These are phyloP conservation scores for Globodera rostochiensis DNA, from an alignment of 1,140 invertebrate species.

Conservation along the genomic window DNA sequence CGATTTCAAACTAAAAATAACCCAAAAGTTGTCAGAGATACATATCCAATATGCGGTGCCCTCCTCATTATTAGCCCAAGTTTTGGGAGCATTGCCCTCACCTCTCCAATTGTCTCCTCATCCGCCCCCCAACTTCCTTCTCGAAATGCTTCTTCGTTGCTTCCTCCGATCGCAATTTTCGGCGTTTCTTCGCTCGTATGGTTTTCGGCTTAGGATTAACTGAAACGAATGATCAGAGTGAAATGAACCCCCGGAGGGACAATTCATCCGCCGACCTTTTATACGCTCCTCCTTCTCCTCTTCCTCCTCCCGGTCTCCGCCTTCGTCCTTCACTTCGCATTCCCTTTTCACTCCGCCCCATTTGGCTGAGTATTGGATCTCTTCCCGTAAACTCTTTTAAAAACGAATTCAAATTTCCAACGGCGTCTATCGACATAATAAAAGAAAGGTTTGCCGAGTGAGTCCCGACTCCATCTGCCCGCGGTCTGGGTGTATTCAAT, in stretches of 20 bases:
- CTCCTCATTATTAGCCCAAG: too few relatives aligned
- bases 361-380: background rate
- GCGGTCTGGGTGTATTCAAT: too few relatives aligned
- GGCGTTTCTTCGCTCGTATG: background rate
- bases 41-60: too few relatives aligned
- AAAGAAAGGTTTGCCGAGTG: too few relatives aligned
- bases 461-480: too few relatives aligned
- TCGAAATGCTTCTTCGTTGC: background rate
- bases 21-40: background rate
- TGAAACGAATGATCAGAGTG: background rate
- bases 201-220: background rate
- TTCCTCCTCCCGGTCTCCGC: background rate
- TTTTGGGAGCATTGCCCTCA: background rate
- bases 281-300: background rate
- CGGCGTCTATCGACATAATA: background rate
- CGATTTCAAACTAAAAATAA: conserved; percentile 44
- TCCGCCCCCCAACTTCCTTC: background rate
- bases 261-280: background rate
- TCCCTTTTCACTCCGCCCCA: background rate
- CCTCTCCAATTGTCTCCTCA: conserved; percentile 6
- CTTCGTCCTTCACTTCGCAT: conserved; percentile 15
- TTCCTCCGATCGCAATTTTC: background rate
- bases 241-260: background rate
- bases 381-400: conserved; percentile 3
- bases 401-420: conserved; percentile 1